A percentile compares a stretch with the other conserved stretches of the same genome.
phyloP scores from a whole-genome alignment of 2,888 invertebrate genomes.

The Hyposoter dolosus region DNA sequence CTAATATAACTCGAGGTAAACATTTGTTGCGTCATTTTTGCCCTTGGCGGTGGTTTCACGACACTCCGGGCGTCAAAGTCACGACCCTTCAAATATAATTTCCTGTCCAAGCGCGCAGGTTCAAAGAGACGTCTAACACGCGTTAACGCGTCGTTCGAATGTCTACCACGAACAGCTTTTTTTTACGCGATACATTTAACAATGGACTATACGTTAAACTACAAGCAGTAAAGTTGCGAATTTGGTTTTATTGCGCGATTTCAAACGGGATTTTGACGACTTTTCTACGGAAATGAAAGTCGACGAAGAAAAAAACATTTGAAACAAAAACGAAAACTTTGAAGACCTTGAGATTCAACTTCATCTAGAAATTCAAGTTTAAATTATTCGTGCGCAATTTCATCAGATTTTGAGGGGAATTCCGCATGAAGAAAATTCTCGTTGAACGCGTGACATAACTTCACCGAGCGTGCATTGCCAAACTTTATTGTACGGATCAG shows the following conservation, averaged over 20 bases:
- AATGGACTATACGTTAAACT: slow-evolving; percentile 4
- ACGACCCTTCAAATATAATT: slow-evolving; percentile 63
- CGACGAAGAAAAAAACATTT: background rate
- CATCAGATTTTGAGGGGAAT: slow-evolving; percentile 50
- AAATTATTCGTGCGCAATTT: slow-evolving; percentile 58
- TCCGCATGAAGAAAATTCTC: slow-evolving; percentile 59
- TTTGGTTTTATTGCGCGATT: background rate
- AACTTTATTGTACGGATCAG: slow-evolving; percentile 71
- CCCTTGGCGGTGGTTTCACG: slow-evolving; percentile 43
- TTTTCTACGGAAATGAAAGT: background rate
- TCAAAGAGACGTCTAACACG: slow-evolving; percentile 30
- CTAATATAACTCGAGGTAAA: slow-evolving; percentile 11
- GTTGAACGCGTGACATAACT: slow-evolving; percentile 75
- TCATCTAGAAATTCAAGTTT: slow-evolving; percentile 57
- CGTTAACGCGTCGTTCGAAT: slow-evolving; percentile 44
- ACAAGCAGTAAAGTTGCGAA: slow-evolving; percentile 16
- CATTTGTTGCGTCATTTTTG: slow-evolving; percentile 32
- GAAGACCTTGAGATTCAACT: slow-evolving; percentile 35
- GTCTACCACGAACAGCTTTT: slow-evolving; percentile 11
- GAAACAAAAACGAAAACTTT: background rate
- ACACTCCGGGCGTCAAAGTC: slow-evolving; percentile 59
- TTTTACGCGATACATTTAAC: slow-evolving; percentile 10
- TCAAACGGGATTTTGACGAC: background rate
- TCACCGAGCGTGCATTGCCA: slow-evolving; percentile 74
- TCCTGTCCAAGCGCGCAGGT: slow-evolving; percentile 34